These are phyloP conservation scores for Drosophila neocordata DNA, from an alignment of 1,140 invertebrate species.

Conservation along the genomic window DNA sequence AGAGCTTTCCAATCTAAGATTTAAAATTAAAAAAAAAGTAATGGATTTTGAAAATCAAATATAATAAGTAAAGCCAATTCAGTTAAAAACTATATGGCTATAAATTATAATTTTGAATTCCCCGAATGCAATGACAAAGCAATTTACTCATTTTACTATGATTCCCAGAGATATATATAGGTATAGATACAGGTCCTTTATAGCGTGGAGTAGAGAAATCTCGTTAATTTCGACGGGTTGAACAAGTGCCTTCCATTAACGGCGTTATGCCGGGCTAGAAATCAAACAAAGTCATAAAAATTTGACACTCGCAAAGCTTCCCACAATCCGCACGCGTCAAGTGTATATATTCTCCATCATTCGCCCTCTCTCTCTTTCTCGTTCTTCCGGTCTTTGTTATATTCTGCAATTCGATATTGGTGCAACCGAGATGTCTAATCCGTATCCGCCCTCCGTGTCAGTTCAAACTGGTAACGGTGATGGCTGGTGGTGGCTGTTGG, in stretches of 20 bases:
- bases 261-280: conserved; percentile 60
- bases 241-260: conserved; percentile 76
- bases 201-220: conserved; percentile 40
- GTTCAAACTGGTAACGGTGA: conserved; percentile 25
- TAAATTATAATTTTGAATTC: conserved; percentile 10
- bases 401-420: conserved; percentile 68
- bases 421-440: conserved; percentile 37
- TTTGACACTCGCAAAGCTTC: conserved; percentile 71
- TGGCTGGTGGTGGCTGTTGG: conserved; percentile 36
- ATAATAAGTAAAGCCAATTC: not conserved
- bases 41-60: too few relatives aligned
- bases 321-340: conserved; percentile 68
- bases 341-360: conserved; percentile 15
- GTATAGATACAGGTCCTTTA: conserved; percentile 22
- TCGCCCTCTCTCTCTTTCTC: not conserved
- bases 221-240: conserved; percentile 56
- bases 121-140: conserved; percentile 11
- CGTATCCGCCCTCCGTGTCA: conserved; percentile 5
- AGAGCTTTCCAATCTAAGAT: too few relatives aligned
- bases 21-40: too few relatives aligned
- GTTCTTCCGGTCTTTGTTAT: not conserved
- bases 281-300: conserved; percentile 81
- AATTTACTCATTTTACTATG: conserved; percentile 26
- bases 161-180: conserved; percentile 24
- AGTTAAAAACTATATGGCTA: not conserved